Base-by-base conservation (phyloP, 2,888 invertebrate species). In the Agriotes lineatus region DNA sequence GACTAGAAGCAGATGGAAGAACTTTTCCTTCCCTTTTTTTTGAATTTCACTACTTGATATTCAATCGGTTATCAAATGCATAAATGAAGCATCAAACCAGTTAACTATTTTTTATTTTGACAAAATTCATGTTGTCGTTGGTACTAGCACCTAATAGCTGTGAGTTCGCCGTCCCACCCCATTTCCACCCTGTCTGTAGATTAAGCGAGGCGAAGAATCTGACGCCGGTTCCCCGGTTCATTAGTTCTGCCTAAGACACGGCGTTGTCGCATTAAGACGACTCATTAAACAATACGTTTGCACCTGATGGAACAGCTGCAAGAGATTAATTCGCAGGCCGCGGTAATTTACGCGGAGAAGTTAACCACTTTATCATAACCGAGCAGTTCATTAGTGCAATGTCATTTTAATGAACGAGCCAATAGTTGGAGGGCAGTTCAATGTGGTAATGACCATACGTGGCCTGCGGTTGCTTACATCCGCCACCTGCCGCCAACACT, bases 221-320 rank as follows among this genome's bases (percentile, higher is more conserved):
- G 16, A 42, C 42, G 42, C 14, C 2, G 16, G 7, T 42, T 42
- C 42, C 16, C 14, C 2, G 16, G 7, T 42, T 42, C 42, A 48
- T 48, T 48, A 48, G 22, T 48, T 48, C 12, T 48, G 20, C 22
- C 19, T 19, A 45, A 48, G 22, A 33, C 52, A 5, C 52, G 37
- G 39, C 33, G 14, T 10, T 61, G 61, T 61, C 61, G 35, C 42
- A 20, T 45, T 64, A 37, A 64, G 30, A 64, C 57, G 33, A 57
- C 45, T 50, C 58, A 57, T 64, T 64, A 60, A 54, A 42, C 60
- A 52, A 60, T 67, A 18, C 57, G 25, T 67, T 67, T 67, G 48
- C 66, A 67, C 66, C 60, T 67, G 66, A 67, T 60, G 52, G 48
- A 56, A 45, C 66, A 67, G 66, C 66, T 67, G 66, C 66, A 60